Conservation (phyloP, 2,797 vertebrate genomes). For the Falco biarmicus region DNA sequence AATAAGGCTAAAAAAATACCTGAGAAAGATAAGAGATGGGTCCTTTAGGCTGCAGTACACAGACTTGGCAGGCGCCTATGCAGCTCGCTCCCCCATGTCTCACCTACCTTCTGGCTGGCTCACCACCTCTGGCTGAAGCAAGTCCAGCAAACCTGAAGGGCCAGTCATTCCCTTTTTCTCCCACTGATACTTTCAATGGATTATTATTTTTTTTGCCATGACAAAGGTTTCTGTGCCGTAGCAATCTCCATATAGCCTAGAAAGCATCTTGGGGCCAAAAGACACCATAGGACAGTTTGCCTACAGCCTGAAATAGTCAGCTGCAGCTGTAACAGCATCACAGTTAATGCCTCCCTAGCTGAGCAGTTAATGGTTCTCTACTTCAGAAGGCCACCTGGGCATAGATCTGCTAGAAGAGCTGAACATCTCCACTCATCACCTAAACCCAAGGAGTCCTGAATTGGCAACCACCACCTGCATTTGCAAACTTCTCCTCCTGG, state of each 20-base stretch:
- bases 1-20: not conserved
- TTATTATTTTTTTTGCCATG: not conserved
- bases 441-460: not conserved
- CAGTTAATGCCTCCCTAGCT: not conserved
- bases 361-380: not conserved
- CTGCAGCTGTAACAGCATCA: not conserved
- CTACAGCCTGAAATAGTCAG: not conserved
- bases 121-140: not conserved
- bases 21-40: fast-evolving
- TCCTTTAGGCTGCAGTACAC: not conserved
- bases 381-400: not conserved
- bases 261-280: not conserved
- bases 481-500: not conserved
- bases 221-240: not conserved
- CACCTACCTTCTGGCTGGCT: not conserved
- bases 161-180: not conserved
- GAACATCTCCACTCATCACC: not conserved
- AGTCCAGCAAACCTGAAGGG: not conserved
- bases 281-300: not conserved
- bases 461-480: not conserved
- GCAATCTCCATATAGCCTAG: not conserved
- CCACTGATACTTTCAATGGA: fast-evolving
- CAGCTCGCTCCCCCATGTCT: fast-evolving
- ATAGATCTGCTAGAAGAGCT: not conserved
- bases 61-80: not conserved